phyloP scores from a whole-genome alignment of 2,797 vertebrate species.

The Carduelis carduelis region DNA sequence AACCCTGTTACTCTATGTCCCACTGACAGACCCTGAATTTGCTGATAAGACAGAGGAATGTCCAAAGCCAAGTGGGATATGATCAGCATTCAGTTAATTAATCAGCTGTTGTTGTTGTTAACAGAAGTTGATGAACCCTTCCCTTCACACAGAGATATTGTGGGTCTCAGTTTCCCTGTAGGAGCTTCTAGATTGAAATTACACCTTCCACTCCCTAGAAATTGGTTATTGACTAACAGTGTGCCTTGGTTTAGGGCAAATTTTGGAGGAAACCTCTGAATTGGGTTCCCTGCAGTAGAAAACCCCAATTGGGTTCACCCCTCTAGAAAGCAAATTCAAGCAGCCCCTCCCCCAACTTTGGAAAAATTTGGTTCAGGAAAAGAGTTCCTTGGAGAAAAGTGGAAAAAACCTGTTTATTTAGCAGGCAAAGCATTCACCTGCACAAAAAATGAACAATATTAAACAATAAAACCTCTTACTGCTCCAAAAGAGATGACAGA shows the following conservation, averaged over 20 bases:
- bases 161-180: not conserved
- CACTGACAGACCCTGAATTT: not conserved
- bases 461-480: not conserved
- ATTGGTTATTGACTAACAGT: not conserved
- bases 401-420: not conserved
- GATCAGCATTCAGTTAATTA: not conserved
- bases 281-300: not conserved
- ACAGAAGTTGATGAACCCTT: not conserved
- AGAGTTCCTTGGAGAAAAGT: not conserved
- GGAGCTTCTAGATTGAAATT: not conserved
- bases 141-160: not conserved
- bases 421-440: not conserved
- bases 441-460: not conserved
- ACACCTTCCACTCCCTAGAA: not conserved
- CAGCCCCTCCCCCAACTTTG: not conserved
- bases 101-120: not conserved
- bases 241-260: not conserved
- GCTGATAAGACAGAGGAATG: not conserved
- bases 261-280: not conserved
- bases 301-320: not conserved
- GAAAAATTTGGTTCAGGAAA: not conserved
- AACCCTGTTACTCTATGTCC: not conserved
- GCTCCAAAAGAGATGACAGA: not conserved
- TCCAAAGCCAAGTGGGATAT: not conserved
- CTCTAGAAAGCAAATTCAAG: not conserved